Percentiles rank a stretch among this genome's conserved stretches.
phyloP scores from a whole-genome alignment of 2,888 invertebrate genomes.

The Microctonus hyperodae region DNA sequence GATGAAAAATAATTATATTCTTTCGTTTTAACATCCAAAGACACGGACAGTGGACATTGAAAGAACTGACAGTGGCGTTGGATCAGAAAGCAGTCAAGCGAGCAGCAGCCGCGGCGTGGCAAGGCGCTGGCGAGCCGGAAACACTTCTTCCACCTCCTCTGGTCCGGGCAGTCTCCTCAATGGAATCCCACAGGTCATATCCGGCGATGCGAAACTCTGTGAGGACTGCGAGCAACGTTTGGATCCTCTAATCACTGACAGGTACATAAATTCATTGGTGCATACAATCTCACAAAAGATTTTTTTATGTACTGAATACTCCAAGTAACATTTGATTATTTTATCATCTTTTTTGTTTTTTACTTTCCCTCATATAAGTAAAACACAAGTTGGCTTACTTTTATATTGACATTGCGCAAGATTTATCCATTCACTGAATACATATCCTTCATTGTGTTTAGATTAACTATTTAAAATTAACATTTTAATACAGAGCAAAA shows the following conservation, averaged over 20 bases:
- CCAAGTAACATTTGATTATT: background rate
- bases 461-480: too few relatives aligned
- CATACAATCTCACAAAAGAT: slow-evolving; percentile 14
- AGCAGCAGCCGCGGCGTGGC: slow-evolving; percentile 71
- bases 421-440: background rate
- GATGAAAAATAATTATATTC: slow-evolving; percentile 14
- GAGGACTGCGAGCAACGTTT: slow-evolving; percentile 88
- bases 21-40: slow-evolving; percentile 39
- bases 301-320: slow-evolving; percentile 2
- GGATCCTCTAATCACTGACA: slow-evolving; percentile 77
- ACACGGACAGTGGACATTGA: slow-evolving; percentile 77
- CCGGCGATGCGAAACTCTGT: slow-evolving; percentile 69
- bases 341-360: background rate
- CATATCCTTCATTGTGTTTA: background rate
- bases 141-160: slow-evolving; percentile 60
- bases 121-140: slow-evolving; percentile 56
- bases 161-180: slow-evolving; percentile 64
- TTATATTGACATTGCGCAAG: slow-evolving; percentile 1
- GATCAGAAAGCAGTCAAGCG: slow-evolving; percentile 89
- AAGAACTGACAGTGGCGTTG: slow-evolving; percentile 91
- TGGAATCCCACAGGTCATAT: slow-evolving; percentile 67
- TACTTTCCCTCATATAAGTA: background rate
- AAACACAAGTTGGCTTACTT: slow-evolving; percentile 1
- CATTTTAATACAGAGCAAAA: background rate
- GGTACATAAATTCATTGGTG: slow-evolving; percentile 49